Conservation (phyloP, 2,888 invertebrate genomes). For the Petrolisthes cinctipes region DNA sequence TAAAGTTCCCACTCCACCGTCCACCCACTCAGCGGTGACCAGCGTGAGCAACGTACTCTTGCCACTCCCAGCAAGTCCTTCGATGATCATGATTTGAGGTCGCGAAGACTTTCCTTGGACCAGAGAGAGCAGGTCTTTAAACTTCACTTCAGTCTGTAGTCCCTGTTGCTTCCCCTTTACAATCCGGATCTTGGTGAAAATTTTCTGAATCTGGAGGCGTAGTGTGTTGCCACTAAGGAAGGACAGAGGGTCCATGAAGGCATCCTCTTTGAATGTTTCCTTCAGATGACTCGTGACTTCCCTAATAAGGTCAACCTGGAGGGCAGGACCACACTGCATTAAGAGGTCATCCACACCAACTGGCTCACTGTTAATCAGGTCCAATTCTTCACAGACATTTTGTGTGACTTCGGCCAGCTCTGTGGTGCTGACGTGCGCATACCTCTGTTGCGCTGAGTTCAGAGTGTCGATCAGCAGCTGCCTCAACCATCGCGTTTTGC, state of each 20-base stretch:
- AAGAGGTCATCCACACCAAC: conserved; percentile 25
- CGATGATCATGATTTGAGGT: conserved; percentile 7
- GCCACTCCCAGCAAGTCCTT: conserved; percentile 27
- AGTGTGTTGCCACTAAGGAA: neutral
- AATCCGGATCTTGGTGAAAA: conserved; percentile 4
- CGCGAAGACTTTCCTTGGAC: neutral
- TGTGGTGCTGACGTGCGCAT: neutral
- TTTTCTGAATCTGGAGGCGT: conserved; percentile 5
- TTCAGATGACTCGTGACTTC: neutral
- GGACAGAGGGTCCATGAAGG: conserved; percentile 11
- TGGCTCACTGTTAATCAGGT: conserved; percentile 12
- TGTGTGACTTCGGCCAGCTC: neutral
- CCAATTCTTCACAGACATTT: conserved; percentile 7
- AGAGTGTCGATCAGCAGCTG: neutral
- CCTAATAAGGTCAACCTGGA: neutral
- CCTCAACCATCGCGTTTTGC: neutral
- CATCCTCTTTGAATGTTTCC: neutral
- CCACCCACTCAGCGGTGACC: conserved; percentile 15
- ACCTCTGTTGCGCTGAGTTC: neutral
- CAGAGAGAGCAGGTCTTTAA: neutral
- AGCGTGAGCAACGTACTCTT: conserved; percentile 19
- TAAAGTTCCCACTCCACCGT: neutral
- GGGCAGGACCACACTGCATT: neutral
- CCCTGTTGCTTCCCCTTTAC: neutral
- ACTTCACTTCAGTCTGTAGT: neutral